phyloP scores from a whole-genome alignment of 1,140 invertebrate species.

The Contarinia nasturtii region DNA sequence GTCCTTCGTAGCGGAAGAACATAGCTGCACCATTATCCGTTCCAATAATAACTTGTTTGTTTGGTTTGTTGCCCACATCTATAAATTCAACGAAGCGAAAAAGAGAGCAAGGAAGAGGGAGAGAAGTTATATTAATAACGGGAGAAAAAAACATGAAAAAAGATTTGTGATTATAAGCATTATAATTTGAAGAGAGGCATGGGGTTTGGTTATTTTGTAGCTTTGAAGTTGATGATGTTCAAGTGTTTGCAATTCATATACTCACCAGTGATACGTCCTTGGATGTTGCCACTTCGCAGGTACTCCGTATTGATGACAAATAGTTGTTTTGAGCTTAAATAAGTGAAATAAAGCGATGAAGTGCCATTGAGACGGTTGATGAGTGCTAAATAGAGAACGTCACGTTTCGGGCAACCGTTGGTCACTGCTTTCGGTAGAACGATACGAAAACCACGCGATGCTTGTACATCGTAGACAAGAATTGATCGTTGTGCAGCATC shows the following conservation, averaged over 20 bases:
- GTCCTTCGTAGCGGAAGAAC: slow-evolving; percentile 36
- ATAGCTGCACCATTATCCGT: slow-evolving; percentile 36
- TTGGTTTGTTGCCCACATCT: slow-evolving; percentile 31
- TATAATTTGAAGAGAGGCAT: not conserved
- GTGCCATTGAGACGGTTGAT: slow-evolving; percentile 27
- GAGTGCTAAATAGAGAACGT: slow-evolving; percentile 36
- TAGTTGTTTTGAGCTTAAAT: slow-evolving; percentile 29
- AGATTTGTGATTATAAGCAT: not conserved
- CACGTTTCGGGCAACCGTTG: slow-evolving; percentile 20
- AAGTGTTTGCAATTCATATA: too few species aligned
- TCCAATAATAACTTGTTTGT: slow-evolving; percentile 32
- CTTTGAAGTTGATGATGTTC: too few species aligned
- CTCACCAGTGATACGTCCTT: slow-evolving; percentile 27
- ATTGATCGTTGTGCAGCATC: slow-evolving; percentile 40
- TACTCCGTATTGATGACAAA: slow-evolving; percentile 34
- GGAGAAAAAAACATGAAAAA: too few species aligned
- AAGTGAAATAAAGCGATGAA: slow-evolving; percentile 33
- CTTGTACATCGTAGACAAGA: slow-evolving; percentile 38
- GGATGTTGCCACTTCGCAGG: slow-evolving; percentile 27
- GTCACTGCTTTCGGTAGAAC: slow-evolving; percentile 32
- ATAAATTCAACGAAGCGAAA: slow-evolving; percentile 4
- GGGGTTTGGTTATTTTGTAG: too few species aligned
- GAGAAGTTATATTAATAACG: too few species aligned
- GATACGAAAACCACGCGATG: slow-evolving; percentile 32
- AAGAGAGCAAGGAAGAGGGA: not conserved